Conservation (phyloP, 2,797 vertebrate species). For the Halcyon chelicuti region DNA sequence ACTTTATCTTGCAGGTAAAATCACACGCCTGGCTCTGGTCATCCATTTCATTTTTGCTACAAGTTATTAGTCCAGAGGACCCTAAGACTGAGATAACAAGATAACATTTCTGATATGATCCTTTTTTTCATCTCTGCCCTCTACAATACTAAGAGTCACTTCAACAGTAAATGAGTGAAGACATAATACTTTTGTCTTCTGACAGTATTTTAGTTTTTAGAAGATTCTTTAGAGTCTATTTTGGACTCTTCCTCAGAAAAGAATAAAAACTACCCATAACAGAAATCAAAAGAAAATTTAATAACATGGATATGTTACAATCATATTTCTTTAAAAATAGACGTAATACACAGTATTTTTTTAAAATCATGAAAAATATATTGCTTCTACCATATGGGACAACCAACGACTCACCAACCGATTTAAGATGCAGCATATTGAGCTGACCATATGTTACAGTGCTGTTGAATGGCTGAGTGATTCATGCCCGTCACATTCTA, state of each 20-base stretch:
- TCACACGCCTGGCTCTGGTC: background rate
- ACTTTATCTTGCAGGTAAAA: background rate
- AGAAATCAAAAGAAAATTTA: slow-evolving; percentile 60
- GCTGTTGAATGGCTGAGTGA: slow-evolving; percentile 88
- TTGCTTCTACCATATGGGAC: slow-evolving; percentile 86
- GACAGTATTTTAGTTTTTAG: background rate
- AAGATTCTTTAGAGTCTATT: background rate
- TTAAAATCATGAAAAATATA: slow-evolving; percentile 82
- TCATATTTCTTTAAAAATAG: slow-evolving; percentile 75
- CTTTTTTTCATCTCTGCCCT: background rate
- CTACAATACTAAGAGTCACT: background rate
- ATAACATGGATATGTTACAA: slow-evolving; percentile 54
- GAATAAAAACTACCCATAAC: background rate
- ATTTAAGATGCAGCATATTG: slow-evolving; percentile 90
- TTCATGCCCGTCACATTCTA: slow-evolving; percentile 93
- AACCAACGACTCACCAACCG: slow-evolving; percentile 85
- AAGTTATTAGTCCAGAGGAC: background rate
- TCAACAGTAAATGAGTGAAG: background rate
- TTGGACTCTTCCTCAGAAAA: background rate
- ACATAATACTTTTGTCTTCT: background rate
- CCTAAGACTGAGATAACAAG: background rate
- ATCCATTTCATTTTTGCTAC: background rate
- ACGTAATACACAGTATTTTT: slow-evolving; percentile 68
- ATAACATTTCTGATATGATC: background rate
- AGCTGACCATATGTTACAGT: slow-evolving; percentile 90